Percentiles rank a stretch among this genome's conserved stretches.
phyloP scores from a whole-genome alignment of 2,888 invertebrate species.

The Tiliacea citrago region DNA sequence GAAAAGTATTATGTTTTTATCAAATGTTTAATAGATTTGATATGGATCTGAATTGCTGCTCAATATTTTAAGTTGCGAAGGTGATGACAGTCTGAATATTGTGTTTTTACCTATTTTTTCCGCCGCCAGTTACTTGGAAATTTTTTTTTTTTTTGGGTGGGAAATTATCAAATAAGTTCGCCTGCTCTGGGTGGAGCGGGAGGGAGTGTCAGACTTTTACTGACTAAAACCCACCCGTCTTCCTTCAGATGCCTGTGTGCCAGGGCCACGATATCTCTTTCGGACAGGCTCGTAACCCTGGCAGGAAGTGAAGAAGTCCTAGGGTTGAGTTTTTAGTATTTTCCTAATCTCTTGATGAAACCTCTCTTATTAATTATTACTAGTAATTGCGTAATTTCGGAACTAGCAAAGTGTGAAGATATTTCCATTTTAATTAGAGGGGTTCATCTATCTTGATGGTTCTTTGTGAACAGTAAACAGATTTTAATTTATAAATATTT shows the following conservation, averaged over 20 bases:
- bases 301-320: no score
- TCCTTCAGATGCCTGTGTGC: no score
- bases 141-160: no score
- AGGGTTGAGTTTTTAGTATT: background rate
- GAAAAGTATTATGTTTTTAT: constrained; percentile 2
- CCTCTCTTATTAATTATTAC: background rate
- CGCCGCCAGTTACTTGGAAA: background rate
- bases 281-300: no score
- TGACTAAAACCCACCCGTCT: no score
- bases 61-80: constrained; percentile 25
- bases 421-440: constrained; percentile 11
- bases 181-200: no score
- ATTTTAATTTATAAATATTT: constrained; percentile 16
- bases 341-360: constrained; percentile 2
- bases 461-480: constrained; percentile 28
- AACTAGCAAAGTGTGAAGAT: background rate
- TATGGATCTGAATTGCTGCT: constrained; percentile 9
- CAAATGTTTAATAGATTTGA: constrained; percentile 21
- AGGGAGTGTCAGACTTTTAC: no score
- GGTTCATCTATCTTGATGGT: constrained; percentile 43
- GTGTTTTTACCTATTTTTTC: background rate
- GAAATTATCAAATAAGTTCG: no score
- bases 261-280: no score
- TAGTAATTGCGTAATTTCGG: constrained; percentile 19
- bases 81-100: constrained; percentile 11